Conservation (phyloP, 1,140 invertebrate genomes). For the Tetramorium parvispinum region DNA sequence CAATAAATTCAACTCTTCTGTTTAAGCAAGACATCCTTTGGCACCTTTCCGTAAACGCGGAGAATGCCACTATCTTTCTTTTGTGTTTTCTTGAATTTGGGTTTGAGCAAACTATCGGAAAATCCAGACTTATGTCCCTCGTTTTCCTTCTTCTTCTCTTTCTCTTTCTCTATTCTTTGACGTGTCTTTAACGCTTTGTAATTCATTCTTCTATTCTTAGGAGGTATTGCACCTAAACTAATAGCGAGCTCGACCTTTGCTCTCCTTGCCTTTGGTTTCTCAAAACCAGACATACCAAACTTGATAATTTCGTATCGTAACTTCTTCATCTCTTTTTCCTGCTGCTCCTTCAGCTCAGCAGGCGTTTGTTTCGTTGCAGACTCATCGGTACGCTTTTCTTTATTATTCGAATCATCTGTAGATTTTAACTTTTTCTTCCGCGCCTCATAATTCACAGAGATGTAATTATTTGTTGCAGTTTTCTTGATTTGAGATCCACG, state of each 20-base stretch:
- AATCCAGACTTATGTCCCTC: slow-evolving; percentile 83
- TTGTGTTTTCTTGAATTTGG: slow-evolving; percentile 76
- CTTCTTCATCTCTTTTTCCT: slow-evolving; percentile 87
- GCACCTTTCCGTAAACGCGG: slow-evolving; percentile 81
- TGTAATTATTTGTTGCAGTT: slow-evolving; percentile 82
- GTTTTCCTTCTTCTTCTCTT: slow-evolving; percentile 78
- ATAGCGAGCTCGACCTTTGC: slow-evolving; percentile 88
- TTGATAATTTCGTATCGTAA: slow-evolving; percentile 88
- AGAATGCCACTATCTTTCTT: slow-evolving; percentile 75
- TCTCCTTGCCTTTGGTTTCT: slow-evolving; percentile 86
- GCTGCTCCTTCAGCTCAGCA: slow-evolving; percentile 68
- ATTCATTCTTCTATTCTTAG: slow-evolving; percentile 86
- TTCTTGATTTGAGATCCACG: slow-evolving; percentile 86
- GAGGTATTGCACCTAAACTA: slow-evolving; percentile 88
- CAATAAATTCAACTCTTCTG: slow-evolving; percentile 2
- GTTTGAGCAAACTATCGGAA: slow-evolving; percentile 82
- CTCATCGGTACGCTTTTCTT: not conserved
- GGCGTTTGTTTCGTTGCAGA: not conserved
- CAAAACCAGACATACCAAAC: slow-evolving; percentile 88
- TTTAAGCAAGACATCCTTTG: slow-evolving; percentile 36
- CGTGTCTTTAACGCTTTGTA: slow-evolving; percentile 86
- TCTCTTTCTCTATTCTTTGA: slow-evolving; percentile 83
- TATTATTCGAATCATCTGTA: slow-evolving; percentile 14
- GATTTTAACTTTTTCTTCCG: slow-evolving; percentile 84
- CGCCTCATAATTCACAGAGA: slow-evolving; percentile 84